Conservation (phyloP, 2,113 vertebrate genomes). For the Sula dactylatra region DNA sequence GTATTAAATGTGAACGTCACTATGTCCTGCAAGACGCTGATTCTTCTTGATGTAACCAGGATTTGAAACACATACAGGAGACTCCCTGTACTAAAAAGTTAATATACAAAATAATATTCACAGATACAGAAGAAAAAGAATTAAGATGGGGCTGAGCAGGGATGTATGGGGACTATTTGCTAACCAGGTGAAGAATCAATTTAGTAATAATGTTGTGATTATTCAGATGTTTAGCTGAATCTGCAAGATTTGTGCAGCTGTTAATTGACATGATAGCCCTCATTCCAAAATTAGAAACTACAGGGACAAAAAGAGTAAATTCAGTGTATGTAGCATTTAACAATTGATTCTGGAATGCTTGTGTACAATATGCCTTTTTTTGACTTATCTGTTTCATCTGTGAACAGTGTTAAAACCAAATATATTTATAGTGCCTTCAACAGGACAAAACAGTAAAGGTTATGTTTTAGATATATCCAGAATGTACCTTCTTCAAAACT, state of each 20-base stretch:
- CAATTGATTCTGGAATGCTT: background rate
- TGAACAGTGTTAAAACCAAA: background rate
- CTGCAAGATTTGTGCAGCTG: background rate
- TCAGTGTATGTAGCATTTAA: background rate
- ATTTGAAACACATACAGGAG: background rate
- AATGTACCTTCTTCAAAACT: background rate
- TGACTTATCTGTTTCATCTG: background rate
- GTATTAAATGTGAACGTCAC: background rate
- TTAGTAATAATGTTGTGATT: background rate
- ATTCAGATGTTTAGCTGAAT: background rate
- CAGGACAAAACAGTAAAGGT: background rate
- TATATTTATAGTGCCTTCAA: background rate
- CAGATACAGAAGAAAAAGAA: background rate
- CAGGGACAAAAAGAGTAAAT: background rate
- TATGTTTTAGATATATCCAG: background rate
- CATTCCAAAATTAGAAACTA: background rate
- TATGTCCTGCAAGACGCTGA: background rate
- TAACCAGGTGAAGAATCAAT: background rate
- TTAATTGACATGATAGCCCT: background rate
- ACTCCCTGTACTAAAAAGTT: background rate
- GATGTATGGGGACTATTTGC: background rate
- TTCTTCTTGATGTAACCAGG: background rate
- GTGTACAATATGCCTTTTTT: background rate
- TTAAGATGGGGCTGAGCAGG: rapidly evolving
- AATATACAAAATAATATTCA: background rate